Conservation (phyloP, 2,888 invertebrate genomes). For the Caenorhabditis japonica region DNA sequence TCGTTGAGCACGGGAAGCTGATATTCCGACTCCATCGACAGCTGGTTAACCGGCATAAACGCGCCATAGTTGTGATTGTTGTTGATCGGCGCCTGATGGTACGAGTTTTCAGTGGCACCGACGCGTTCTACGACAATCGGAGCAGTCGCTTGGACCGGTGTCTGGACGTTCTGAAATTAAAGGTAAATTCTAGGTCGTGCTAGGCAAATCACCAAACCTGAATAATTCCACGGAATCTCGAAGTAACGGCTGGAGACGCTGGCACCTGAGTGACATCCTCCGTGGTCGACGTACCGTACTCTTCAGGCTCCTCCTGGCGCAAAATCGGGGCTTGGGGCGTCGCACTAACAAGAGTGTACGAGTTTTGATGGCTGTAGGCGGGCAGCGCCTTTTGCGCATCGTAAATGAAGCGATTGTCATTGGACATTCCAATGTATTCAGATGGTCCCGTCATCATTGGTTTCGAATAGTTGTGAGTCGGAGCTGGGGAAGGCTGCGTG, state of each 20-base stretch:
- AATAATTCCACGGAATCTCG: slow-evolving; percentile 44
- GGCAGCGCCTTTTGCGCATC: slow-evolving; percentile 27
- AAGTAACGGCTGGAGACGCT: slow-evolving; percentile 35
- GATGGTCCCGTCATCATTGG: slow-evolving; percentile 25
- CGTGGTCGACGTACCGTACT: slow-evolving; percentile 19
- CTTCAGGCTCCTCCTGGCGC: slow-evolving; percentile 7
- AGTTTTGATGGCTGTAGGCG: slow-evolving; percentile 17
- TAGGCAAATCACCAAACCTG: background rate
- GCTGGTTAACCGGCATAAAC: slow-evolving; percentile 41
- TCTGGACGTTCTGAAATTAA: slow-evolving; percentile 26
- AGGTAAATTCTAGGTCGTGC: background rate
- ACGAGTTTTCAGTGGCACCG: background rate
- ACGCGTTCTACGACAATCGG: slow-evolving; percentile 51
- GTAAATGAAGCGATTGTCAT: slow-evolving; percentile 49
- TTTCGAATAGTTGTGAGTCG: slow-evolving; percentile 23
- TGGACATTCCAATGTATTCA: slow-evolving; percentile 50
- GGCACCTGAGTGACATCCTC: slow-evolving; percentile 50
- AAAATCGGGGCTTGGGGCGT: slow-evolving; percentile 5
- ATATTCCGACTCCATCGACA: slow-evolving; percentile 47
- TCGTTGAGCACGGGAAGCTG: slow-evolving; percentile 53
- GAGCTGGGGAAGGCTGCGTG: slow-evolving; percentile 17
- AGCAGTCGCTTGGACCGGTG: slow-evolving; percentile 19
- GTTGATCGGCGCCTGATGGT: background rate
- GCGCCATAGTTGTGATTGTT: slow-evolving; percentile 34
- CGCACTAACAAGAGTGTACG: slow-evolving; percentile 19